Base-by-base conservation (phyloP, 2,113 vertebrate species). In the Gallinago media region DNA sequence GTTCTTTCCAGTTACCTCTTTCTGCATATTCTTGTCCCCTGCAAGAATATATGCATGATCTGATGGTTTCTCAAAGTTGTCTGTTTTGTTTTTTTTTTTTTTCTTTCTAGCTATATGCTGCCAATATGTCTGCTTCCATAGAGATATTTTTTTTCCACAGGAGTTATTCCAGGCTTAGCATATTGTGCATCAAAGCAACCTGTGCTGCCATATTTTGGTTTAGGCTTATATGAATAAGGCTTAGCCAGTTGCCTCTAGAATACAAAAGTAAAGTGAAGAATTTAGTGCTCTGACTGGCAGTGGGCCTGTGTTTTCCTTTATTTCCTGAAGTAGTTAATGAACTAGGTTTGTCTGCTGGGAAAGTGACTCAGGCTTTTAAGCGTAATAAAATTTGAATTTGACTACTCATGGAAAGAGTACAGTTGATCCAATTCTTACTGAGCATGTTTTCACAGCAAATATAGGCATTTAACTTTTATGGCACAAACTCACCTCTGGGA, bases 361-460 rank as follows among this genome's bases (percentile, higher is more conserved):
- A 7, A 63, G 54, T 17, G 9, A 58, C 47, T 71, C 0, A 0
- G 18, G 15, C 42, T 67, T 84, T 72, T 59, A 59, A 80, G n/a
- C n/a, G 18, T 67, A 38, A 3, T 31, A 26, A 75, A 44, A 23
- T 83, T 80, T 86, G 47, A 75, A 67, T 79, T 87, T 84, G 63
- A 14, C 67, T 89, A 12, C 5, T 54, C 2, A 4, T 76, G 25
- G 52, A 22, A 79, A 18, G 31, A n/a, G 2, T 50, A 13, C 22
- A 34, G 15, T 71, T 89, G 62, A 83, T 76, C 27, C 81, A 87
- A n/a, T 14, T 63, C 72, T 31, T 68, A 9, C 67, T 62, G 76
- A 42, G 54, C 32, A 3, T 59, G 29, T 65, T 84, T 70, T 36
- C 50, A 47, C 46, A 55, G 27, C 74, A 67, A 47, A 59, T 82